Evolutionary conservation across 2,888 invertebrate genomes (phyloP).

Genomic region (Hypolimnas misippus): DNA sequence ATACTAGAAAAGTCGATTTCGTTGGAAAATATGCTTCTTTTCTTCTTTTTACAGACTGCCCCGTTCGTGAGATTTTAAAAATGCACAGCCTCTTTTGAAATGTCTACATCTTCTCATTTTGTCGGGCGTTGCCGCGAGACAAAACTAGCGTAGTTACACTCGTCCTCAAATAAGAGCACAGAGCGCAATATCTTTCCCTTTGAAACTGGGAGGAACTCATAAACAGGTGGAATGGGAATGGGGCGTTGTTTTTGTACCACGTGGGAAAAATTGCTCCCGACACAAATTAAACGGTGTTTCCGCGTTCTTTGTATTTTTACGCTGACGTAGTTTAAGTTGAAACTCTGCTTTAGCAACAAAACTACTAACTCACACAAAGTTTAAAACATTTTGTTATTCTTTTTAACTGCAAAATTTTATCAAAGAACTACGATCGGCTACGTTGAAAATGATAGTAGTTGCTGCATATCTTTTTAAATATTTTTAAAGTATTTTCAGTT

Average conservation of each 20-base stretch:
- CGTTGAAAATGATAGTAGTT: neutral
- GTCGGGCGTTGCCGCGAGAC: conserved; percentile 69
- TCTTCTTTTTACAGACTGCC: conserved; percentile 21
- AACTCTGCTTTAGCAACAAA: conserved; percentile 18
- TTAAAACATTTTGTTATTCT: conserved; percentile 7
- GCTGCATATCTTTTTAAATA: neutral
- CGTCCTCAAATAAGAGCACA: conserved; percentile 70
- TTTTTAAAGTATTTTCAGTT: neutral
- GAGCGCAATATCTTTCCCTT: conserved; percentile 74
- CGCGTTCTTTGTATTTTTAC: conserved; percentile 25
- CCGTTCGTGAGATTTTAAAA: conserved; percentile 65
- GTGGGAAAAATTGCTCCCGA: conserved; percentile 52
- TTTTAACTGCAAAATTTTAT: conserved; percentile 4
- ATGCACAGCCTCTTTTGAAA: conserved; percentile 71
- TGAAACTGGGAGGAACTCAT: conserved; percentile 74
- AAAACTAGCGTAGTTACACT: conserved; percentile 79
- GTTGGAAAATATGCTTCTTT: conserved; percentile 32
- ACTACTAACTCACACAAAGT: neutral
- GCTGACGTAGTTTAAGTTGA: conserved; percentile 20
- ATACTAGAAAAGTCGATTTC: conserved; percentile 32
- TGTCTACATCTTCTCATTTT: conserved; percentile 75
- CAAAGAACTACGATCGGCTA: neutral
- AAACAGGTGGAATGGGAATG: conserved; percentile 70
- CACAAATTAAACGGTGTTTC: conserved; percentile 42
- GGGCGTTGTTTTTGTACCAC: conserved; percentile 56